These are phyloP conservation scores for Nothocercus nigrocapillus DNA, from an alignment of 2,113 vertebrate genomes.

Conservation along the genomic window DNA sequence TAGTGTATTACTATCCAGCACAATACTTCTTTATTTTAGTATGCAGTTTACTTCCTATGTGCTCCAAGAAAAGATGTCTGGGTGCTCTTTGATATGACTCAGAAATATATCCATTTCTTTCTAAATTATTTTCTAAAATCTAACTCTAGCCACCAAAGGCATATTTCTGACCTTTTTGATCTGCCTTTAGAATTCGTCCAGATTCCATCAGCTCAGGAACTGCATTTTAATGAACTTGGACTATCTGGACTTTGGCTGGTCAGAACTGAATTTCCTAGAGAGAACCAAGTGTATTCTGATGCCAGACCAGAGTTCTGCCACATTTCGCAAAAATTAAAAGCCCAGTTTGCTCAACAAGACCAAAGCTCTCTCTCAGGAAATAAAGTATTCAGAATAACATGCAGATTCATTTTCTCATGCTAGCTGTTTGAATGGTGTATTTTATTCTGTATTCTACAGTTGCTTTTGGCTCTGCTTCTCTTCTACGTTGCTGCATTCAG, in stretches of 20 bases:
- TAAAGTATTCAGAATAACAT: not conserved
- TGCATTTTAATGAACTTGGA: not conserved
- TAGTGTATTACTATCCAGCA: not conserved
- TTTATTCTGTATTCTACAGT: not conserved
- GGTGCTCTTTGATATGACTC: not conserved
- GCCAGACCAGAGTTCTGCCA: not conserved
- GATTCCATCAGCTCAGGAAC: not conserved
- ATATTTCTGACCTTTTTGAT: not conserved
- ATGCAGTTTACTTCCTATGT: not conserved
- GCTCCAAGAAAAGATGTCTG: not conserved
- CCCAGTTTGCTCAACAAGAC: not conserved
- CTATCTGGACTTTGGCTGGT: not conserved
- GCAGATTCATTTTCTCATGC: not conserved
- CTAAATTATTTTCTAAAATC: not conserved
- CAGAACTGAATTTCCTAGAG: not conserved
- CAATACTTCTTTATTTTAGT: not conserved
- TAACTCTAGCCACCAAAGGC: not conserved
- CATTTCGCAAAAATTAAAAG: not conserved
- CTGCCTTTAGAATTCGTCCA: not conserved
- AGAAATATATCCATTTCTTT: not conserved
- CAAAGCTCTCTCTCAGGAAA: not conserved
- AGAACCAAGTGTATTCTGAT: not conserved
- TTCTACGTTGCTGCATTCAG: not conserved
- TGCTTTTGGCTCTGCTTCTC: not conserved
- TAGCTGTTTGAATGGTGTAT: not conserved